A percentile compares a stretch with the other conserved stretches of the same genome.
Evolutionary conservation across 2,113 vertebrate genomes (phyloP).

Genomic region (Copsychus sechellarum): DNA sequence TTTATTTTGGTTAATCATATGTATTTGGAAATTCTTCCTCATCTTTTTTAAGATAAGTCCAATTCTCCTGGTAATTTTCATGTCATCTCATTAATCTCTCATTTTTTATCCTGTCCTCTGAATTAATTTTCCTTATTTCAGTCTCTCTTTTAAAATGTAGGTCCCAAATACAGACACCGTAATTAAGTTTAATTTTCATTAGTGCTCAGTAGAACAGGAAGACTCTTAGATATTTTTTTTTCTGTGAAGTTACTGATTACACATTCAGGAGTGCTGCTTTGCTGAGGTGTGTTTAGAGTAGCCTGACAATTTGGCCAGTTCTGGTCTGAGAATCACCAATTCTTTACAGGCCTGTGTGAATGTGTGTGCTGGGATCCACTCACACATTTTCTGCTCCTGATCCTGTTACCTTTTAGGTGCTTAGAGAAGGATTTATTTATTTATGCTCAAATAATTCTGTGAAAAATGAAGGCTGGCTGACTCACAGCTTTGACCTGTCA

Average conservation of each 20-base stretch:
- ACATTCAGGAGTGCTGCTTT: background rate
- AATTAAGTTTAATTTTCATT: slow-evolving; percentile 57
- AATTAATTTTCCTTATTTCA: slow-evolving; percentile 3
- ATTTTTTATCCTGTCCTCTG: background rate
- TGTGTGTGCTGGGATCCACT: background rate
- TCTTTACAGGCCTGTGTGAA: background rate
- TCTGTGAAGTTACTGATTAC: slow-evolving; percentile 11
- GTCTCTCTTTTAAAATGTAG: background rate
- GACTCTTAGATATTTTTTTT: background rate
- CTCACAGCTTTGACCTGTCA: background rate
- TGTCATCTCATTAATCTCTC: slow-evolving; percentile 9
- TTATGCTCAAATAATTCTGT: background rate
- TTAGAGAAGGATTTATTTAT: background rate
- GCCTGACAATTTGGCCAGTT: background rate
- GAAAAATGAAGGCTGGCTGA: background rate
- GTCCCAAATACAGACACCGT: background rate
- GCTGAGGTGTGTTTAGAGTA: background rate
- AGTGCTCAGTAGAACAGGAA: slow-evolving; percentile 32
- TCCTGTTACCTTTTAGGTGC: background rate
- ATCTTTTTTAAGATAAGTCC: background rate
- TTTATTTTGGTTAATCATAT: slow-evolving; percentile 25
- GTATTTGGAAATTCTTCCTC: slow-evolving; percentile 9
- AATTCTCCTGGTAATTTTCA: background rate
- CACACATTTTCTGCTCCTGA: background rate
- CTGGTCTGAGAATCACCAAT: background rate